phyloP scores from a whole-genome alignment of 2,888 invertebrate species.

The Griposia aprilina region DNA sequence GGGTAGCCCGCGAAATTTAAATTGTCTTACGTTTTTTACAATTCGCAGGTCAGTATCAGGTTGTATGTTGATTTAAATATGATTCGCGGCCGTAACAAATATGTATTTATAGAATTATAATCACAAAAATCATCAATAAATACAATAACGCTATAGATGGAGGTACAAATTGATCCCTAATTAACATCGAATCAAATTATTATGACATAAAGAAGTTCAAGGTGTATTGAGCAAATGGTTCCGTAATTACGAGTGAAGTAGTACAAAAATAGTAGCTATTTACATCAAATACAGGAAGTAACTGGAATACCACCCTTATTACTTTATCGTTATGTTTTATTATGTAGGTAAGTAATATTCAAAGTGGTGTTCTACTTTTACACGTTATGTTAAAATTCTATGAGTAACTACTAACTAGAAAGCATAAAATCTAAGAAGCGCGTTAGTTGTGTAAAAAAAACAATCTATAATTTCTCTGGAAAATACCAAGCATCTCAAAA shows the following conservation, averaged over 20 bases:
- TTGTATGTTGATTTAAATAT: too few relatives aligned
- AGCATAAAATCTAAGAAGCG: neutral
- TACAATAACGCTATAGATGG: neutral
- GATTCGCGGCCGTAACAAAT: too few relatives aligned
- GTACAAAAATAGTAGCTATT: neutral
- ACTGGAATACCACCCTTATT: neutral
- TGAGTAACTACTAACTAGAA: neutral
- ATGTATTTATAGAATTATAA: too few relatives aligned
- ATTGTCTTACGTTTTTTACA: too few relatives aligned
- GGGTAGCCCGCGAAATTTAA: too few relatives aligned
- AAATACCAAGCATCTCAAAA: neutral
- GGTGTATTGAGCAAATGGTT: neutral
- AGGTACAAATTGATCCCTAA: neutral
- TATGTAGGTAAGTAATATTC: conserved; percentile 4
- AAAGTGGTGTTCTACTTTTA: neutral
- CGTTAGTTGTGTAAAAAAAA: neutral
- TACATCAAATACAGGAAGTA: neutral
- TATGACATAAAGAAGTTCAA: neutral
- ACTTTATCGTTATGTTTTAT: conserved; percentile 3
- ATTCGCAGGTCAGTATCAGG: too few relatives aligned
- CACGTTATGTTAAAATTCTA: neutral
- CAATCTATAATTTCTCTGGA: neutral
- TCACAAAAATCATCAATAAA: too few relatives aligned
- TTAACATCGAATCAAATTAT: neutral
- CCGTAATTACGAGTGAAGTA: neutral